A percentile compares a stretch with the other conserved stretches of the same genome.
Conservation (phyloP, 2,888 invertebrate species). For the Noctua fimbriata region DNA sequence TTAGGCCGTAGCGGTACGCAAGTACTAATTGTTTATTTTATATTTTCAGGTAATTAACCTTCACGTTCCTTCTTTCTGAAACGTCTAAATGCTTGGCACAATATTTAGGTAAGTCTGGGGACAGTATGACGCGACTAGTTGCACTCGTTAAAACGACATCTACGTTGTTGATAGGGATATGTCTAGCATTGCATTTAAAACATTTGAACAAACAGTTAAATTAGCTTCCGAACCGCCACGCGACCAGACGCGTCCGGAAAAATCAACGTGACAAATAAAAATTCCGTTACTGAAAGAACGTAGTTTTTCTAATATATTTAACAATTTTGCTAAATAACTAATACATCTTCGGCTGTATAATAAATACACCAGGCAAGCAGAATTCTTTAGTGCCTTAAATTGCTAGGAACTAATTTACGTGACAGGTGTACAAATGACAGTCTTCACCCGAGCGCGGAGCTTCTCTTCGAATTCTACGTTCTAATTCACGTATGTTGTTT, state of each 20-base stretch:
- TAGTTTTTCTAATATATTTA: constrained; percentile 41
- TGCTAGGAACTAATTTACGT: constrained; percentile 63
- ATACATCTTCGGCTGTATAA: constrained; percentile 49
- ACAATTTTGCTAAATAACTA: constrained; percentile 48
- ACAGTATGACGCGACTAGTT: constrained; percentile 82
- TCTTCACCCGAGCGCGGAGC: constrained; percentile 41
- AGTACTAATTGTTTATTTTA: constrained; percentile 82
- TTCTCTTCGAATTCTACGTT: constrained; percentile 47
- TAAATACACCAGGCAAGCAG: constrained; percentile 52
- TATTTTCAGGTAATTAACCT: constrained; percentile 90
- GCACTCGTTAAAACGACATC: constrained; percentile 67
- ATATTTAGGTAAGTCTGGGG: constrained; percentile 85
- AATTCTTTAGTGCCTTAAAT: constrained; percentile 62
- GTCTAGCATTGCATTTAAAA: constrained; percentile 27
- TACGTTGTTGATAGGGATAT: constrained; percentile 31
- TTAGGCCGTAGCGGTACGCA: constrained; percentile 53
- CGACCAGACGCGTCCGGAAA: not conserved
- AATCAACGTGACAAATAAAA: constrained; percentile 31
- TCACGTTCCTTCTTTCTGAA: constrained; percentile 85
- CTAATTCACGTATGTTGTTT: constrained; percentile 46
- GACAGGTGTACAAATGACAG: constrained; percentile 64
- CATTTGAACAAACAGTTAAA: constrained; percentile 12
- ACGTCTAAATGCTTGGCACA: constrained; percentile 86
- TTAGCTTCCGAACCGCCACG: not conserved
- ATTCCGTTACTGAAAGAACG: constrained; percentile 44